A percentile compares a stretch with the other conserved stretches of the same genome.
Evolutionary conservation across 2,797 vertebrate genomes (phyloP).

Genomic region (Urophycis tenuis): DNA sequence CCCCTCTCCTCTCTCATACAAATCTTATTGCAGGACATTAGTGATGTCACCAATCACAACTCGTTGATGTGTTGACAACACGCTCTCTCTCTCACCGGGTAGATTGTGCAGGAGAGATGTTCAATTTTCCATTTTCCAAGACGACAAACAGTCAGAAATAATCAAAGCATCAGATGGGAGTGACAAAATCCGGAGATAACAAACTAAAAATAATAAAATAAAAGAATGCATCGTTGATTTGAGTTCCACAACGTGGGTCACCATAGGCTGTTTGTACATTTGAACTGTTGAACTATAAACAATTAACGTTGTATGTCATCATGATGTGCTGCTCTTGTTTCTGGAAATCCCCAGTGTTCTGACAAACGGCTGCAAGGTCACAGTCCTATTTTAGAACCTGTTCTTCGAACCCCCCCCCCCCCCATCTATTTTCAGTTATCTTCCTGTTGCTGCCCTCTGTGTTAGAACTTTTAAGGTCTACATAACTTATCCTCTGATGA

Average conservation of each 20-base stretch:
- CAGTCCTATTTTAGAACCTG: not conserved
- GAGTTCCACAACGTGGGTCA: not conserved
- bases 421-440: not conserved
- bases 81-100: not conserved
- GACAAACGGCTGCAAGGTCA: not conserved
- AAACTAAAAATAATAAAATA: not conserved
- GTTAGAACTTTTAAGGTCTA: not conserved
- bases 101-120: too few species aligned
- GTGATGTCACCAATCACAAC: not conserved
- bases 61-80: not conserved
- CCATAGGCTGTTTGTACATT: not conserved
- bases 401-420: not conserved
- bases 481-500: not conserved
- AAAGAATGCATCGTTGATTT: not conserved
- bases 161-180: not conserved
- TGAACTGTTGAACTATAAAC: not conserved
- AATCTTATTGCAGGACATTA: not conserved
- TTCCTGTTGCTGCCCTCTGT: not conserved
- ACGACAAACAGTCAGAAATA: not conserved
- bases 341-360: not conserved
- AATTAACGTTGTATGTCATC: not conserved
- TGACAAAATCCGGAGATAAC: not conserved
- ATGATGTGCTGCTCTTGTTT: not conserved
- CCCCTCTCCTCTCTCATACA: not conserved
- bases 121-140: not conserved